Base-by-base conservation (phyloP, 2,888 invertebrate genomes). In the Gastrophysa polygoni region DNA sequence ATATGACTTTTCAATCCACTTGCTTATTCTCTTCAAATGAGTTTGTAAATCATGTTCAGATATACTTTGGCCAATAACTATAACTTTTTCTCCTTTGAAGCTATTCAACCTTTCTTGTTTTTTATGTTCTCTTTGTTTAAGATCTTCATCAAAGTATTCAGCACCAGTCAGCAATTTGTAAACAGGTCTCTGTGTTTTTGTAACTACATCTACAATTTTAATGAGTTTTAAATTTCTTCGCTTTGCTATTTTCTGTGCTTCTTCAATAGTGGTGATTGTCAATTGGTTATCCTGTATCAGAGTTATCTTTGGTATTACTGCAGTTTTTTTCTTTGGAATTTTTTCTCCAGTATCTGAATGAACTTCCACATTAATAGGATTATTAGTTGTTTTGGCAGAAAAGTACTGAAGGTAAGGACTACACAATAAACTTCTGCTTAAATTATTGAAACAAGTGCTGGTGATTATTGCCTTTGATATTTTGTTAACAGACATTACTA, bases 101-200 rank as follows among this genome's bases (percentile, higher is more conserved):
- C 61, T 60, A 28, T 68, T 72, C 60, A 83, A 81, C 47, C 80
- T 82, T 16, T 81, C 77, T 59, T 71, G 72, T 73, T 85, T 85
- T 67, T 83, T 85, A 62, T 82, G 80, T 75, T 85, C 85, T 49
- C 85, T 81, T 70, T 80, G 84, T 69, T 83, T 81, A 50, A 86
- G 74, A 72, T 89, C 89, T 74, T 88, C 88, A 43, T 85, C 79
- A 61, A 88, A 83, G 77, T 87, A 87, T 75, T 90, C 88, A n/a
- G 85, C 77, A 62, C 85, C 85, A 2, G 89, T 86, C 85, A 90
- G 86, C 50, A 92, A 80, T 75, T 88, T 89, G 74, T 90, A 93
- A 10, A 89, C 82, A 10, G 89, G 87, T 46, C 90, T 83, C 29
- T 88, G 85, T 0, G 88, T 87, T 80, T 90, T 91, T 0, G 85